These are phyloP conservation scores for Mustela nigripes DNA, from an alignment of 2,113 vertebrate species.

Conservation along the genomic window DNA sequence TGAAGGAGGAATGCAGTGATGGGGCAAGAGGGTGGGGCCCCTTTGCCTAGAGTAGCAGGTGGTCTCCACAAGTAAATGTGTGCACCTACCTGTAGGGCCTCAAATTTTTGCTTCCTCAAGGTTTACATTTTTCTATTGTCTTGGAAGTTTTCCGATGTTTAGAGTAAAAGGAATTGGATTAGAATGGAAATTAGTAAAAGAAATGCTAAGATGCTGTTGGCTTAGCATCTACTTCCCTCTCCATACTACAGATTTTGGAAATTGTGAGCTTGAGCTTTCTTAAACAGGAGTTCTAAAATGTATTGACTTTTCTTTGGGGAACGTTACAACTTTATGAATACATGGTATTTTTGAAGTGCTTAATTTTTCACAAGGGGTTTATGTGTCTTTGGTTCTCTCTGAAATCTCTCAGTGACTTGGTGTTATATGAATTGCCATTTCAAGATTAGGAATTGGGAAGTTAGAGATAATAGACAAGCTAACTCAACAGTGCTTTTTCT, in stretches of 20 bases:
- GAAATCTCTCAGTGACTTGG: not conserved
- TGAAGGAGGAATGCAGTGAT: not conserved
- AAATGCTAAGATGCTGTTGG: not conserved
- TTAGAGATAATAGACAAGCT: not conserved
- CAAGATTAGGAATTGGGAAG: constrained; percentile 13
- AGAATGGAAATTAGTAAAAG: not conserved
- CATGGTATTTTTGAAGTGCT: constrained; percentile 14
- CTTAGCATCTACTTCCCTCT: not conserved
- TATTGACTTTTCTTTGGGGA: not conserved
- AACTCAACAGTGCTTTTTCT: constrained; percentile 29
- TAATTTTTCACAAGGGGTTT: not conserved
- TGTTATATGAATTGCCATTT: constrained; percentile 36
- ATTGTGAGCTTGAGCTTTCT: not conserved
- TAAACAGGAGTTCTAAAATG: constrained; percentile 39
- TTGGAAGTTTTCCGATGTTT: constrained; percentile 6
- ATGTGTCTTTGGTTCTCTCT: not conserved
- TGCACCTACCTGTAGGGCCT: not conserved
- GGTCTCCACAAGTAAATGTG: not conserved
- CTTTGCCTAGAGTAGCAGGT: not conserved
- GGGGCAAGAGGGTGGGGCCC: too few relatives aligned
- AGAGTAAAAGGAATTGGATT: constrained; percentile 24
- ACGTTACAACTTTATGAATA: not conserved
- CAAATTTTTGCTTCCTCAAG: constrained; percentile 3
- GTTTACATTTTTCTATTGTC: not conserved
- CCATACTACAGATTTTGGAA: not conserved